Base-by-base conservation (phyloP, 1,140 invertebrate species). In the Maniola jurtina region DNA sequence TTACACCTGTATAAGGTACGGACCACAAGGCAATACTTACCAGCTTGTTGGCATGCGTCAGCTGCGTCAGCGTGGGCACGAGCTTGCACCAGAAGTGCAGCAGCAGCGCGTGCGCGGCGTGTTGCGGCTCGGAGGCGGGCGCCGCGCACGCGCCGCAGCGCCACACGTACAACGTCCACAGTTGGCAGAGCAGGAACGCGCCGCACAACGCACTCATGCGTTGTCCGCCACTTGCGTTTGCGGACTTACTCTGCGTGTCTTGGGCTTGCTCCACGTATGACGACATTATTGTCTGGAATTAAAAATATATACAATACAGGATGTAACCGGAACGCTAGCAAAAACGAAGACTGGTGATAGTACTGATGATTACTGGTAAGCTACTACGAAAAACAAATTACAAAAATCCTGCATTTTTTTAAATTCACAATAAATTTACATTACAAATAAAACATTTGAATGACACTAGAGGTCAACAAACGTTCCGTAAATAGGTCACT, bases 41-140 rank as follows among this genome's bases (percentile, higher is more conserved):
- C 72, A 96, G 94, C 94, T 98, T 98, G 7, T 97, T 98, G 82
- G 98, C 96, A 13, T 97, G 96, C 8, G 99, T 94, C 33, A 99
- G 91, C 88, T 99, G 97, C 38, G 99, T 89, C 67, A 99, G 95
- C 61, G 96, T 96, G 0, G 98, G 98, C 15, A 98, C 99, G 0
- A 99, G 96, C 91, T 99, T 98, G 6, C 96, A 96, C 99, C 99
- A 99, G 92, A 99, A 99, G 89, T 99, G 98, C 74, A 99, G 94
- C n/a, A 99, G 92, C 71, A 48, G 70, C 63, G 95, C 95, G 87
- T 95, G 93, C 0, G 95, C 95, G 9, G 94, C 90, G 76, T 94
- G 92, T 80, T 95, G 94, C 58, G 93, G 91, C 79, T 98, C 95
- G 56, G 91, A 93, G 77, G 93, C 94, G 67, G 93, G 93, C 77